Conservation (phyloP, 1,140 invertebrate genomes). For the Eumeta japonica region DNA sequence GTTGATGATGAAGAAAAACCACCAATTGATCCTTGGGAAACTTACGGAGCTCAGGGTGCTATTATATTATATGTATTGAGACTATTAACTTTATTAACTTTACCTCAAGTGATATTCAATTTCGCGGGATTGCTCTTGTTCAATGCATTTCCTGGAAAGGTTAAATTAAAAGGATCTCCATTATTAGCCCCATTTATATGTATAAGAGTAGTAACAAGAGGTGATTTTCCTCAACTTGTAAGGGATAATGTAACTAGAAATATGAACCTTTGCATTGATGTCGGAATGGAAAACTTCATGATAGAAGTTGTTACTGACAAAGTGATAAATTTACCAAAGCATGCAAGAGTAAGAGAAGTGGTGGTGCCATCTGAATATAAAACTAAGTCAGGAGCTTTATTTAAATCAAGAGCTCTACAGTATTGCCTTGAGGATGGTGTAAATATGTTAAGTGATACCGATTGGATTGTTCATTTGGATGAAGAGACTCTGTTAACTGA, state of each 20-base stretch:
- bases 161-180: constrained; percentile 85
- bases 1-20: constrained; percentile 62
- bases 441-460: constrained; percentile 83
- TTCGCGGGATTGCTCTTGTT: constrained; percentile 87
- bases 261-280: constrained; percentile 83
- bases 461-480: constrained; percentile 98
- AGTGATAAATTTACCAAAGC: constrained; percentile 69
- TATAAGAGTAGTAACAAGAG: constrained; percentile 91
- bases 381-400: constrained; percentile 88
- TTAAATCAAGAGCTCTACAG: constrained; percentile 93
- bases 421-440: constrained; percentile 92
- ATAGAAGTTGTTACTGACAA: constrained; percentile 98
- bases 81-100: constrained; percentile 80
- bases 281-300: constrained; percentile 93
- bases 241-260: constrained; percentile 86
- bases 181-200: constrained; percentile 93
- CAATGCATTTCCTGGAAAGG: constrained; percentile 94
- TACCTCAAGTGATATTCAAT: constrained; percentile 90
- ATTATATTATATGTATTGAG: constrained; percentile 77
- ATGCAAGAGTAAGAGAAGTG: constrained; percentile 76
- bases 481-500: constrained; percentile 96
- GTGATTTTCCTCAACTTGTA: constrained; percentile 91
- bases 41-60: constrained; percentile 74
- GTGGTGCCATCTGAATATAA: constrained; percentile 84
- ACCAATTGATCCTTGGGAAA: constrained; percentile 74